phyloP scores from a whole-genome alignment of 2,888 invertebrate genomes.

The Napeogenes sylphis region DNA sequence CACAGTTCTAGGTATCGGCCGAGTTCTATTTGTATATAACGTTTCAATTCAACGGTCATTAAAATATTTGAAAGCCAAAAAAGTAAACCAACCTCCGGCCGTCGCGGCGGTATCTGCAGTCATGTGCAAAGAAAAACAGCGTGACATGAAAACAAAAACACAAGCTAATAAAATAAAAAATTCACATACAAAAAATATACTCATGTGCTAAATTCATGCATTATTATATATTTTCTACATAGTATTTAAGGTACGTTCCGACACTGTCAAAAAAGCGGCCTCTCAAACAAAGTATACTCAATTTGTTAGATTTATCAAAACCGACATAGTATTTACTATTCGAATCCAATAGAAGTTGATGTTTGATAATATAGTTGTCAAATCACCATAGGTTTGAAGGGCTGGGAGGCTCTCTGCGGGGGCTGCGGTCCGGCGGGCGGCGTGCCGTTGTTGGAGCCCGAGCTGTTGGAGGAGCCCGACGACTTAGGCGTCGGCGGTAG shows the following conservation, averaged over 20 bases:
- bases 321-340: too few relatives aligned
- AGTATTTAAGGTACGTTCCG: neutral
- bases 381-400: conserved; percentile 91
- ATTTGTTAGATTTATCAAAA: too few relatives aligned
- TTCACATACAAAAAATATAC: conserved; percentile 35
- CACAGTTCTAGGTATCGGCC: conserved; percentile 4
- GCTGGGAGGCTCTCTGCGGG: conserved; percentile 89
- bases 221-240: conserved; percentile 2
- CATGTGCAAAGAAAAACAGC: conserved; percentile 75
- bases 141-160: conserved; percentile 74
- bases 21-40: conserved; percentile 8
- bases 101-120: conserved; percentile 89
- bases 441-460: conserved; percentile 75
- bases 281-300: conserved; percentile 1
- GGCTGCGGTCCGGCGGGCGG: conserved; percentile 79
- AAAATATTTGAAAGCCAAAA: conserved; percentile 23
- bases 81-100: conserved; percentile 88
- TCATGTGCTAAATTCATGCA: conserved; percentile 15
- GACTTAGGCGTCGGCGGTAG: conserved; percentile 90
- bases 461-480: conserved; percentile 78
- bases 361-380: conserved; percentile 8
- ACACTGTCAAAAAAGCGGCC: neutral
- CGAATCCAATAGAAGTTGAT: neutral
- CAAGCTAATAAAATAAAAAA: conserved; percentile 56
- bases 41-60: neutral